Evolutionary conservation across 37 sponge, comb jelly and placozoan species (phyloP).

Genomic region (Oscarella lobularis): DNA sequence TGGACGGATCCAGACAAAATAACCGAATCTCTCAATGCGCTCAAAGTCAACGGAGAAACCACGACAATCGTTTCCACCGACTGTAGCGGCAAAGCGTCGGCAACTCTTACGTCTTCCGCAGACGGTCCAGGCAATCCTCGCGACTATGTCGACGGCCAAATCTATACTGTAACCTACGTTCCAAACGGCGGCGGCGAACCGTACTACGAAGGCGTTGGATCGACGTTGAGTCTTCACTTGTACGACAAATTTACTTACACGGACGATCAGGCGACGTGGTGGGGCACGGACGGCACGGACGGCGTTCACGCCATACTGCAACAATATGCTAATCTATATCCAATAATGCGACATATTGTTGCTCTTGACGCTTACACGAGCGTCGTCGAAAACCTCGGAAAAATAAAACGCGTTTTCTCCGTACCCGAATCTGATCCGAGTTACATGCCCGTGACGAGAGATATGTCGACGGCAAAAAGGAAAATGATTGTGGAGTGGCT

Average conservation of each 20-base stretch:
- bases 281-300: neutral
- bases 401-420: slow-evolving; percentile 8
- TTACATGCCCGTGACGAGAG: slow-evolving; percentile 61
- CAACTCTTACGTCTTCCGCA: neutral
- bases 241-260: neutral
- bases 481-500: slow-evolving; percentile 29
- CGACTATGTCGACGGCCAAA: neutral
- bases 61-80: neutral
- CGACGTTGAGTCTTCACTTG: neutral
- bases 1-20: neutral
- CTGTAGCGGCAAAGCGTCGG: neutral
- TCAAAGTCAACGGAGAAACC: neutral
- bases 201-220: neutral
- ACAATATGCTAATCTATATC: slow-evolving; percentile 21
- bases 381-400: slow-evolving; percentile 23
- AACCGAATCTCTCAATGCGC: neutral
- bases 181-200: neutral
- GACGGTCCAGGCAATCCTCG: neutral
- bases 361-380: slow-evolving; percentile 19
- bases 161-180: neutral
- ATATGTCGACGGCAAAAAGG: slow-evolving; percentile 24
- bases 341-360: slow-evolving; percentile 34
- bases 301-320: slow-evolving; percentile 26
- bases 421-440: slow-evolving; percentile 22
- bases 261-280: neutral